Evolutionary conservation across 2,113 vertebrate genomes (phyloP).

Genomic region (Condylura cristata): DNA sequence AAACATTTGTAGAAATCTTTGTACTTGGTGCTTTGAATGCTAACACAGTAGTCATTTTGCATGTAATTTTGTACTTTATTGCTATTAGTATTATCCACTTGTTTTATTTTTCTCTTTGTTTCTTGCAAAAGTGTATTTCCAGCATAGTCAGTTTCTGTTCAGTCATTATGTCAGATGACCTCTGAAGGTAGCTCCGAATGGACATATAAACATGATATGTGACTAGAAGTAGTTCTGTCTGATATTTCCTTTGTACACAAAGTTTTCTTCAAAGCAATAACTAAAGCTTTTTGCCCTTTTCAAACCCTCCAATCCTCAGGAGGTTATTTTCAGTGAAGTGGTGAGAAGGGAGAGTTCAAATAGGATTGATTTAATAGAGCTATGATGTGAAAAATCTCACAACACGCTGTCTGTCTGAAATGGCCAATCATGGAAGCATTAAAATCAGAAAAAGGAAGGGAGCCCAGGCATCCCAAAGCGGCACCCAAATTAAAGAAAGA

Average conservation of each 20-base stretch:
- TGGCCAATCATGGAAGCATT: slow-evolving; percentile 73
- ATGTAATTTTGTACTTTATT: slow-evolving; percentile 13
- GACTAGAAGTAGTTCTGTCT: slow-evolving; percentile 40
- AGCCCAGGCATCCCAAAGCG: slow-evolving; percentile 29
- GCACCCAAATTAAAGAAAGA: slow-evolving; percentile 34
- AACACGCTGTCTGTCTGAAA: slow-evolving; percentile 72
- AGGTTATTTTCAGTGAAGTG: slow-evolving; percentile 79
- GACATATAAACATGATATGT: slow-evolving; percentile 47
- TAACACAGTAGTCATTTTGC: neutral
- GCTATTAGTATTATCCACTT: neutral
- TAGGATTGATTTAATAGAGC: slow-evolving; percentile 78
- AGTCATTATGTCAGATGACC: slow-evolving; percentile 29
- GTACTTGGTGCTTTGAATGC: neutral
- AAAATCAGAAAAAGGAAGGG: slow-evolving; percentile 68
- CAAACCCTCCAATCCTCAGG: slow-evolving; percentile 66
- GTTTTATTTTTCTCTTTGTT: neutral
- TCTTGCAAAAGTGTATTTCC: neutral
- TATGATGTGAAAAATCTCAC: slow-evolving; percentile 75
- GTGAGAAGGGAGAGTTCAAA: slow-evolving; percentile 74
- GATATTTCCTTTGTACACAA: slow-evolving; percentile 61
- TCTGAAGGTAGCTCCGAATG: slow-evolving; percentile 41
- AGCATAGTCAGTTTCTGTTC: neutral
- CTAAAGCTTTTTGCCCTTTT: slow-evolving; percentile 73
- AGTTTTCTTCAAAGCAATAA: slow-evolving; percentile 71
- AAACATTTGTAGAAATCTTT: neutral